Percentiles rank a stretch among this genome's conserved stretches.
Conservation (phyloP, 2,113 vertebrate genomes). For the Columba janthina region DNA sequence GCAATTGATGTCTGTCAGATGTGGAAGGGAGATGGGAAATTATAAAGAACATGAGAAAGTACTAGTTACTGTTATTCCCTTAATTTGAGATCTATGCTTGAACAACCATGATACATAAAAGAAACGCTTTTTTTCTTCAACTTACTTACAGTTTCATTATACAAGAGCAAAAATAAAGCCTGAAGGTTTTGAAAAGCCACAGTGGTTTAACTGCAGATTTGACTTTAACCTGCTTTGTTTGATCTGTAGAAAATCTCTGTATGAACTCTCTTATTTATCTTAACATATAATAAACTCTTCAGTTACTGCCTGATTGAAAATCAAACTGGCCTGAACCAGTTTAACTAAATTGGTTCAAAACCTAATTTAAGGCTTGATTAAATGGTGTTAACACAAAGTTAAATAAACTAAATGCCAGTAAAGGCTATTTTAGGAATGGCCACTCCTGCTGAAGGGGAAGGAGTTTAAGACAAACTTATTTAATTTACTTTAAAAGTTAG, state of each 20-base stretch:
- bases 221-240: background rate
- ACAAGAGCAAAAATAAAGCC: background rate
- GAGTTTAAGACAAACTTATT: constrained; percentile 14
- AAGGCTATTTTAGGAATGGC: constrained; percentile 27
- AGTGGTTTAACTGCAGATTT: background rate
- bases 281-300: background rate
- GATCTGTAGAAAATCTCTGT: background rate
- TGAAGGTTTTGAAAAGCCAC: background rate
- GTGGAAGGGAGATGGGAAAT: background rate
- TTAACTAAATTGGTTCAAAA: background rate
- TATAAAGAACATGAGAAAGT: background rate
- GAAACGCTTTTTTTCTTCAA: background rate
- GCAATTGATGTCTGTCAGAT: background rate
- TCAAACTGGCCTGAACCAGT: background rate
- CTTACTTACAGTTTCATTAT: background rate
- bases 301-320: background rate
- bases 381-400: constrained; percentile 20
- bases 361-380: constrained; percentile 50
- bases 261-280: background rate
- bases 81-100: background rate
- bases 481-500: constrained; percentile 40
- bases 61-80: background rate
- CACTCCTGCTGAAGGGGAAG: background rate
- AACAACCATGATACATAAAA: background rate
- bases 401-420: constrained; percentile 27